Conservation (phyloP, 1,140 invertebrate species). For the Bombus breviceps region DNA sequence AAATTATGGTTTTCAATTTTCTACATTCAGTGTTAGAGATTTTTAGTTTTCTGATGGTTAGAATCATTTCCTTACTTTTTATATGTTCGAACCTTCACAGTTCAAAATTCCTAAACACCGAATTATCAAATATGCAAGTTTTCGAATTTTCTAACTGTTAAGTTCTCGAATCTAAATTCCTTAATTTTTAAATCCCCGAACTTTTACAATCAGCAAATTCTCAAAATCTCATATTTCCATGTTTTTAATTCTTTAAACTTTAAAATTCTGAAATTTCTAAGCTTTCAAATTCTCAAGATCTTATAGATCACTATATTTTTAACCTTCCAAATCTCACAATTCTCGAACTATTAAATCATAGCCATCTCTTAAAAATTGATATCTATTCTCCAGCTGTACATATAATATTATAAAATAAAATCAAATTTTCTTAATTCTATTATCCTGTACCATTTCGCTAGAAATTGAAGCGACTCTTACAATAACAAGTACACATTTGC, state of each 20-base stretch:
- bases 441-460: not conserved
- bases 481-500: no score
- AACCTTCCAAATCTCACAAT: not conserved
- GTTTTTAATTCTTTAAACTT: not conserved
- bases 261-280: not conserved
- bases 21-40: not conserved
- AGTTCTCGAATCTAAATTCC: fast-evolving
- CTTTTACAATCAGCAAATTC: not conserved
- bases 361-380: not conserved
- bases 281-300: not conserved
- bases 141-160: not conserved
- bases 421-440: not conserved
- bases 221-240: not conserved
- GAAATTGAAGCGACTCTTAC: not conserved
- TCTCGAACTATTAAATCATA: not conserved
- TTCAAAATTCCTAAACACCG: not conserved
- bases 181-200: not conserved
- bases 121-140: not conserved
- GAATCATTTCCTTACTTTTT: not conserved
- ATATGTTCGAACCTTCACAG: not conserved
- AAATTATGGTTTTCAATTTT: not conserved
- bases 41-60: not conserved
- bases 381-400: no score
- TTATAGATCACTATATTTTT: no score
- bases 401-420: not conserved